A percentile compares a stretch with the other conserved stretches of the same genome.
Conservation (phyloP, 2,797 vertebrate genomes). For the Varecia variegata region DNA sequence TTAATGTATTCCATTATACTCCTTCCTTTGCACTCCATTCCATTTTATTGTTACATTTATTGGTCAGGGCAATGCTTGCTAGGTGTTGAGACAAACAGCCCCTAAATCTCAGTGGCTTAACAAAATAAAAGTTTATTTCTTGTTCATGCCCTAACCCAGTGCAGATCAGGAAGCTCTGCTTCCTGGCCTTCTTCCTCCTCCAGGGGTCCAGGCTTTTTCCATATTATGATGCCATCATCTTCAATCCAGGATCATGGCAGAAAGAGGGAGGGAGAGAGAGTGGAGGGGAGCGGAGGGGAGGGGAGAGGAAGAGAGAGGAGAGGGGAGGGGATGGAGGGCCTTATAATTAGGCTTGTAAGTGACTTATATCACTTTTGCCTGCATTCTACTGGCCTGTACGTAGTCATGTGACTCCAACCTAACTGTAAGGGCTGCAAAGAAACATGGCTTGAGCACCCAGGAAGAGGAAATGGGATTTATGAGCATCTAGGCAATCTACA, state of each 20-base stretch:
- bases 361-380: not conserved
- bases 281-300: not conserved
- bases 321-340: not conserved
- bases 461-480: not conserved
- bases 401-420: not conserved
- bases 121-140: conserved; percentile 1
- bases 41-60: conserved; percentile 24
- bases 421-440: not conserved
- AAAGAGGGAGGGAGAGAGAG: not conserved
- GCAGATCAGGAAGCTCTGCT: not conserved
- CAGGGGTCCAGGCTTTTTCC: not conserved
- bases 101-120: not conserved
- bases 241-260: not conserved
- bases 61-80: not conserved
- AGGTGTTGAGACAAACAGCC: conserved; percentile 19
- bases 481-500: not conserved
- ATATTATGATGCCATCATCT: not conserved
- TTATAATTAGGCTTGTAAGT: not conserved
- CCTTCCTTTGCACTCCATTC: not conserved
- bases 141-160: not conserved
- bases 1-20: not conserved
- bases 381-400: not conserved
- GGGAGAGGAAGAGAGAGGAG: no score
- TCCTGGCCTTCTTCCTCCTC: not conserved
- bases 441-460: not conserved